Base-by-base conservation (phyloP, 2,113 vertebrate species). In the Podilymbus podiceps region DNA sequence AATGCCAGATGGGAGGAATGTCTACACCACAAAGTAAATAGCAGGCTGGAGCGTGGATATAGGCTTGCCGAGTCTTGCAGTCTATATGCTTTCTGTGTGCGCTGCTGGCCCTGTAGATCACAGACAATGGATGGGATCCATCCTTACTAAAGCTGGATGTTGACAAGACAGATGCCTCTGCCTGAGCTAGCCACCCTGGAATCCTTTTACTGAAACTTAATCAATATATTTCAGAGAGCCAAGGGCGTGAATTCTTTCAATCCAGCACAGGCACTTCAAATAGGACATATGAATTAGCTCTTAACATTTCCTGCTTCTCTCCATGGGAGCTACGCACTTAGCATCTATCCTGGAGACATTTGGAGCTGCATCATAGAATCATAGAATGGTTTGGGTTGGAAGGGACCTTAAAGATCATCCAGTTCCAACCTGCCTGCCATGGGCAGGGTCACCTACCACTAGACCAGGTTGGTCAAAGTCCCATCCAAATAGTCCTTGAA, bases 1-100 rank as follows among this genome's bases (percentile, higher is more conserved):
- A 62, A 72, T 77, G 53, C 83, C 89, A 62, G 35, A 88, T 52
- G 75, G 46, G 30, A 92, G 84, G 91, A 96, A 95, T 96, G 90
- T 94, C 90, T 93, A 1, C 77, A 53, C 85, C 90, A 12, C 94
- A 89, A n/a, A 56, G 59, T 24, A 76, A 58, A 81, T 33, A 64
- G 22, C 76, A 31, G 69, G n/a, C 80, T 58, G 66, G 60, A 85
- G 66, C 3, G 2, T 47, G 12, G 53, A 49, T 55, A 31, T 8
- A 11, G 15, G 8, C 76, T 27, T 89, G 53, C 72, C 0, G 40
- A 87, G 35, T 28, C 38, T 67, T 68, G 35, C 55, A 27, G 17
- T 8, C 59, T 62, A 6, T 38, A 8, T 5, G 17, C 9, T 75
- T 73, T 59, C 35, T 38, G 28, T 50, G 44, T 46, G 30, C 15